Evolutionary conservation across 2,113 vertebrate genomes (phyloP).

Genomic region (Amblyopsis rosae): DNA sequence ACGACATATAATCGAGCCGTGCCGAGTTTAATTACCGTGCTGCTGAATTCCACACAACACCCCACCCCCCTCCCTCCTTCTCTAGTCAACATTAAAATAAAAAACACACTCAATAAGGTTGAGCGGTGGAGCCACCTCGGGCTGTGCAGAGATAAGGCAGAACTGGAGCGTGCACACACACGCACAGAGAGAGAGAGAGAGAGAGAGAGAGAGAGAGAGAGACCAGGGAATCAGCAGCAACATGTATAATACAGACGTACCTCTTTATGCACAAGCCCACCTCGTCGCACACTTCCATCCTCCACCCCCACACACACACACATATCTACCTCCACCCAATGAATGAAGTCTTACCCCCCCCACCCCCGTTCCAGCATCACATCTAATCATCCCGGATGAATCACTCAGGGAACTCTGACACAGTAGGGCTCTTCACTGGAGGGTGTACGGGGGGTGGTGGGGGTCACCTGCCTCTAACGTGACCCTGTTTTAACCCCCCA

Average conservation of each 20-base stretch:
- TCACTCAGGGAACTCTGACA: constrained; percentile 39
- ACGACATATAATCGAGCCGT: background rate
- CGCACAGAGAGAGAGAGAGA: constrained; percentile 7
- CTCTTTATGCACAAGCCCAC: constrained; percentile 41
- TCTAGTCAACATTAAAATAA: background rate
- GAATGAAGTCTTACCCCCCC: constrained; percentile 63
- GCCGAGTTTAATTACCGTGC: constrained; percentile 25
- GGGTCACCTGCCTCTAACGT: constrained; percentile 9
- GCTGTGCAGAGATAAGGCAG: constrained; percentile 18
- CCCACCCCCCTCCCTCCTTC: too few species aligned
- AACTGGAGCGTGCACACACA: constrained; percentile 18
- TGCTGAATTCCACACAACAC: constrained; percentile 1
- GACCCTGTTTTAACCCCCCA: constrained; percentile 47
- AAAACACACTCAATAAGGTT: constrained; percentile 25
- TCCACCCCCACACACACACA: constrained; percentile 62
- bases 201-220: constrained; percentile 5
- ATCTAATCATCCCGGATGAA: constrained; percentile 51
- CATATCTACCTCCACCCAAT: too few species aligned
- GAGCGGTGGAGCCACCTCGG: constrained; percentile 19
- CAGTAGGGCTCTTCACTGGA: constrained; percentile 28
- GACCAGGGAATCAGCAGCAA: constrained; percentile 37
- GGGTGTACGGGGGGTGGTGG: constrained; percentile 19
- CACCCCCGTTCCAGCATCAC: constrained; percentile 39
- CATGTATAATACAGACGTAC: constrained; percentile 53
- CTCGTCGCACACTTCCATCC: constrained; percentile 54